Evolutionary conservation across 2,797 vertebrate genomes (phyloP).

Genomic region (Squalus acanthias): DNA sequence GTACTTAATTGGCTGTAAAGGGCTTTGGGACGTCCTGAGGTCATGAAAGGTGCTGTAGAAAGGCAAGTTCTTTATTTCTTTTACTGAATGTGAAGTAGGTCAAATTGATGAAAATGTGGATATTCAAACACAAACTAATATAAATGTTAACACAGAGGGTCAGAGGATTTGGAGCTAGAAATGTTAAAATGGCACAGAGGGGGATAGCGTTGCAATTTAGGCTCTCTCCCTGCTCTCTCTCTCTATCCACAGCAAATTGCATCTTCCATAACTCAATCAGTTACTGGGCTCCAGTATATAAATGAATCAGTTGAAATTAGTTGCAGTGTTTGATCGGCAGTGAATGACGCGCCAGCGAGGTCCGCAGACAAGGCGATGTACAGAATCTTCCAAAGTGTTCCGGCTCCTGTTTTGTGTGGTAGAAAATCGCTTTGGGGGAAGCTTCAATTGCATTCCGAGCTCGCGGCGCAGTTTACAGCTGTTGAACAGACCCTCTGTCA

Average conservation of each 20-base stretch:
- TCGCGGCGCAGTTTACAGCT: background rate
- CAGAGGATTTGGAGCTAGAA: no score
- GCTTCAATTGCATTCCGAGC: background rate
- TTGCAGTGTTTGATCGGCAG: background rate
- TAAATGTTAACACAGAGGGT: no score
- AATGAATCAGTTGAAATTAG: background rate
- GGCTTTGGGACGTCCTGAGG: no score
- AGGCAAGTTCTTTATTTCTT: no score
- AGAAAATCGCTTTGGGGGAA: background rate
- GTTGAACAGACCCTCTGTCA: conserved; percentile 16
- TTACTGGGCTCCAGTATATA: background rate
- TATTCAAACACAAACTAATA: background rate
- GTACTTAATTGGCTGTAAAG: no score
- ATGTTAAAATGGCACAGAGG: no score
- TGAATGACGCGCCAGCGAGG: background rate
- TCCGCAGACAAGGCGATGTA: background rate
- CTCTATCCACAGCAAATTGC: no score
- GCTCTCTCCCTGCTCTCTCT: no score
- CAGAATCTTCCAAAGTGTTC: background rate
- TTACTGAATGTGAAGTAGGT: background rate
- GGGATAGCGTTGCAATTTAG: no score
- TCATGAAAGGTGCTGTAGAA: no score
- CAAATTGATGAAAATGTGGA: background rate
- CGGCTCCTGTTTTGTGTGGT: background rate
- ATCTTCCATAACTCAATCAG: no score